These are phyloP conservation scores for Acanthacorydalis orientalis DNA, from an alignment of 2,888 invertebrate species.

Conservation along the genomic window DNA sequence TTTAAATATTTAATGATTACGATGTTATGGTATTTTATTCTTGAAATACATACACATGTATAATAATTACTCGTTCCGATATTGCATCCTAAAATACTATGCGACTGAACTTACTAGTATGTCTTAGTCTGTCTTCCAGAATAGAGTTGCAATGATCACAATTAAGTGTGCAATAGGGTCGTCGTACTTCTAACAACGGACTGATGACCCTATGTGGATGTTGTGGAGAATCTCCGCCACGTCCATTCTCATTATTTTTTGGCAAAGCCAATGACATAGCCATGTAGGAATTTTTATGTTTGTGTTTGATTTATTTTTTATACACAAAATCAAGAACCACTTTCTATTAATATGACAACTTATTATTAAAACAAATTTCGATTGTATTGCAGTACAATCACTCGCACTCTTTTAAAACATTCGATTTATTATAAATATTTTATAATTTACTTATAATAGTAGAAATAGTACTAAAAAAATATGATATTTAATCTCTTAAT, in stretches of 20 bases:
- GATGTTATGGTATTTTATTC: not conserved
- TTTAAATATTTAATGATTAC: conserved; percentile 1
- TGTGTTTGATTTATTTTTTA: too few relatives aligned
- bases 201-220: conserved; percentile 51
- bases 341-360: too few relatives aligned
- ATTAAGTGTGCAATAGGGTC: conserved; percentile 56
- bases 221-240: conserved; percentile 31
- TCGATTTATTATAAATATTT: too few relatives aligned
- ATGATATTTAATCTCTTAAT: too few relatives aligned
- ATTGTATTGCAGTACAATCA: too few relatives aligned
- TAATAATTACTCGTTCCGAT: not conserved
- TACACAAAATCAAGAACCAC: too few relatives aligned
- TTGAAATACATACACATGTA: not conserved
- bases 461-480: too few relatives aligned
- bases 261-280: conserved; percentile 40
- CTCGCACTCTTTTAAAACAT: too few relatives aligned
- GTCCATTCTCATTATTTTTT: conserved; percentile 19
- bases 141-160: conserved; percentile 53
- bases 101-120: conserved; percentile 26
- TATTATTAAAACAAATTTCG: too few relatives aligned
- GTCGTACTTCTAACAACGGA: conserved; percentile 48
- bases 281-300: not conserved
- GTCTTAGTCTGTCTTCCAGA: conserved; percentile 51
- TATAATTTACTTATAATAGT: too few relatives aligned
- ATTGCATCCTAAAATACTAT: not conserved